phyloP scores from a whole-genome alignment of 2,113 vertebrate species.

The Triplophysa tibetana region DNA sequence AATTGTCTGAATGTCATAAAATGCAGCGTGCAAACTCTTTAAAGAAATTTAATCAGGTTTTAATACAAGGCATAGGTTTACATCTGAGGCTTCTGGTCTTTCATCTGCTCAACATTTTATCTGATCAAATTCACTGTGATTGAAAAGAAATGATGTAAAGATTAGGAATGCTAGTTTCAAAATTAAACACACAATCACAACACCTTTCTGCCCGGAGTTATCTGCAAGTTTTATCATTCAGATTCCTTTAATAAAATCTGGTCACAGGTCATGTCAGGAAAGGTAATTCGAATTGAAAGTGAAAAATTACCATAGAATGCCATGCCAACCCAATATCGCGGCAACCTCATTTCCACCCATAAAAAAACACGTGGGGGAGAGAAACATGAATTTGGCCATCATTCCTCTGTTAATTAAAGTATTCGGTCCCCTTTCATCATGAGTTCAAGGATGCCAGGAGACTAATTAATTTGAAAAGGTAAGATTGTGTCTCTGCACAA shows the following conservation, averaged over 20 bases:
- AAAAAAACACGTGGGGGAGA: constrained; percentile 21
- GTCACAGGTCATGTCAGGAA: constrained; percentile 36
- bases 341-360: constrained; percentile 31
- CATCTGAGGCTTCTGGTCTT: constrained; percentile 21
- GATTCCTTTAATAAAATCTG: constrained; percentile 48
- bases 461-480: constrained; percentile 56
- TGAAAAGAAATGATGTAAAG: constrained; percentile 40
- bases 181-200: constrained; percentile 38
- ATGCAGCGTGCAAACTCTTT: constrained; percentile 41
- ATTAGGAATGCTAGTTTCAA: constrained; percentile 39
- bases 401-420: constrained; percentile 54
- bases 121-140: constrained; percentile 26
- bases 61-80: constrained; percentile 15
- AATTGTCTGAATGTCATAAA: constrained; percentile 35
- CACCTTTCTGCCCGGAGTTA: constrained; percentile 38
- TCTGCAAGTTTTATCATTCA: constrained; percentile 47
- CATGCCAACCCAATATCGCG: constrained; percentile 22
- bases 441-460: constrained; percentile 47
- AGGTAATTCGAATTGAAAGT: constrained; percentile 38
- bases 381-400: constrained; percentile 44
- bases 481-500: constrained; percentile 43
- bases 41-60: constrained; percentile 32
- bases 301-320: constrained; percentile 38
- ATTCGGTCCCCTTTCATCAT: constrained; percentile 26
- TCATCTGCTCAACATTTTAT: constrained; percentile 32